These are phyloP conservation scores for Neoarius graeffei DNA, from an alignment of 2,113 vertebrate species.

Conservation along the genomic window DNA sequence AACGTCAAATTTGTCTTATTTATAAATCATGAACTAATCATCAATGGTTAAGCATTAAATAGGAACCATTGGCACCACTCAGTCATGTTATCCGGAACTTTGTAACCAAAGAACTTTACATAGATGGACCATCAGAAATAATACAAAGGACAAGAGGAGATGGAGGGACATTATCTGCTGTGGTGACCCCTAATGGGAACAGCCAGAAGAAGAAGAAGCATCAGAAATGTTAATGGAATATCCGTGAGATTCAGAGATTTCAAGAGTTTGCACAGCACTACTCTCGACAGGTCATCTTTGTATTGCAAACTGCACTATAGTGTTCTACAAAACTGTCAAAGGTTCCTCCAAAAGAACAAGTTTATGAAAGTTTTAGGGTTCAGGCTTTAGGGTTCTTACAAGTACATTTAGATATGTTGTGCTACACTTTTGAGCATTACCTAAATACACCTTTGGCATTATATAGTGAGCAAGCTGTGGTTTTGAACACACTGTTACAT, in stretches of 20 bases:
- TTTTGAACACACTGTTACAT: background rate
- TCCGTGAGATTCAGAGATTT: background rate
- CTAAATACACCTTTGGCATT: background rate
- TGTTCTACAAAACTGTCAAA: background rate
- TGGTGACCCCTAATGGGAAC: too few relatives aligned
- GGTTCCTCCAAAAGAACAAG: background rate
- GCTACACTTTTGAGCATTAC: background rate
- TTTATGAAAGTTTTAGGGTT: background rate
- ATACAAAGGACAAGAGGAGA: too few relatives aligned
- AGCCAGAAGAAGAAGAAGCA: too few relatives aligned
- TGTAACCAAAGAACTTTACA: background rate
- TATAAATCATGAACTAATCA: background rate
- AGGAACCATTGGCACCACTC: background rate
- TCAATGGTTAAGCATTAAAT: background rate
- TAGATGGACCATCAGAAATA: background rate
- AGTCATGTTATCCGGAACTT: background rate
- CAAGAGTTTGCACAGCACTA: background rate
- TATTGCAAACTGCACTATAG: background rate
- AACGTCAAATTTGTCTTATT: background rate
- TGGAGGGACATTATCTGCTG: too few relatives aligned
- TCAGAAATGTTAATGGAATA: background rate
- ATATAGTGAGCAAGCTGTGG: background rate
- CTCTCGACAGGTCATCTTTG: background rate
- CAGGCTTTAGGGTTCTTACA: background rate
- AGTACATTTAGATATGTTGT: background rate